Percentiles rank a stretch among this genome's conserved stretches.
phyloP scores from a whole-genome alignment of 2,113 vertebrate species.

The Bufo bufo region DNA sequence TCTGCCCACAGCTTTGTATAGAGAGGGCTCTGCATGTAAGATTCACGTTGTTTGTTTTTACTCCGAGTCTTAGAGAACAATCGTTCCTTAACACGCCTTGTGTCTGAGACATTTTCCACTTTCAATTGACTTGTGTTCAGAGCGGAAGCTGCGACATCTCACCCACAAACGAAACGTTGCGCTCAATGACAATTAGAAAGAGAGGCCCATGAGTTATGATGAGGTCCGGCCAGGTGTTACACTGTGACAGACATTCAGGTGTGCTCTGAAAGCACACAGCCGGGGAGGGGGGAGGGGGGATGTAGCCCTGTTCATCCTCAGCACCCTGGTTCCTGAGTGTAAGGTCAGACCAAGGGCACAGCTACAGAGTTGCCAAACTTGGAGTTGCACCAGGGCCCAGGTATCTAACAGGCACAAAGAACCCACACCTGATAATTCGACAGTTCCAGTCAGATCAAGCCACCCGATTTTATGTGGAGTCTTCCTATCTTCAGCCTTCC shows the following conservation, averaged over 20 bases:
- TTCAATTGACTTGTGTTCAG: conserved; percentile 28
- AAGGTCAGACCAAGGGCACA: no score
- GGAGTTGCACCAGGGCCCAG: no score
- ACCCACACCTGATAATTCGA: no score
- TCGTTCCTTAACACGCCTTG: conserved; percentile 25
- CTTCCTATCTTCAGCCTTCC: no score
- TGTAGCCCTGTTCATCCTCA: not conserved
- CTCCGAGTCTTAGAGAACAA: conserved; percentile 33
- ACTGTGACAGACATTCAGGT: not conserved
- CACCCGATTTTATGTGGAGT: no score
- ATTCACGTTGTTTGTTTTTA: conserved; percentile 19
- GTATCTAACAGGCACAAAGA: no score
- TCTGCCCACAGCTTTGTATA: conserved; percentile 19
- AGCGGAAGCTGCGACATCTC: conserved; percentile 21
- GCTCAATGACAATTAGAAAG: conserved; percentile 13
- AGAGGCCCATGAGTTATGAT: conserved; percentile 11
- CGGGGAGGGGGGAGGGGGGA: not conserved
- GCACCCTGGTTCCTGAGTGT: not conserved
- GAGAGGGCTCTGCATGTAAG: not conserved
- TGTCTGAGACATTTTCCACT: conserved; percentile 30
- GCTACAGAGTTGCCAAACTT: no score
- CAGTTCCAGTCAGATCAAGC: no score
- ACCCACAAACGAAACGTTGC: not conserved
- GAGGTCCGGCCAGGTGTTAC: not conserved
- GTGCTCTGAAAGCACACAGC: not conserved